phyloP scores from a whole-genome alignment of 1,140 invertebrate species.

The Cyclargus thomasi region DNA sequence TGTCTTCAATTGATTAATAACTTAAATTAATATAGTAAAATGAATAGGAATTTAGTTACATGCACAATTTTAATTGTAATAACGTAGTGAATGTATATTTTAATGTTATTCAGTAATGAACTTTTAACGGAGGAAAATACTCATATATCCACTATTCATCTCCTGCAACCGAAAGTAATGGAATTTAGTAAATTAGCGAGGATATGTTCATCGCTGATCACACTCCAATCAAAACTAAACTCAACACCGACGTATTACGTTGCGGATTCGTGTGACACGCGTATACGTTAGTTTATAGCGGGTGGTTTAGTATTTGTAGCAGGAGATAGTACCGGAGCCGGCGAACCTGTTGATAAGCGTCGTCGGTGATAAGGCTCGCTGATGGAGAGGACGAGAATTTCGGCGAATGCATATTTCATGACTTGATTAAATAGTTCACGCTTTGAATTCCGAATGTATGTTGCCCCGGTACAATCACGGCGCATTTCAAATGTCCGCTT shows the following conservation, averaged over 20 bases:
- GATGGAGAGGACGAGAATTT: slow-evolving; percentile 68
- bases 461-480: slow-evolving; percentile 9
- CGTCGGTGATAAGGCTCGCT: slow-evolving; percentile 64
- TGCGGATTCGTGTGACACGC: slow-evolving; percentile 17
- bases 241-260: slow-evolving; percentile 21
- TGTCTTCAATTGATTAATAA: too few relatives aligned
- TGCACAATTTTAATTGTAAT: too few relatives aligned
- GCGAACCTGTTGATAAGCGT: slow-evolving; percentile 70
- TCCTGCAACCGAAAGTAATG: not conserved
- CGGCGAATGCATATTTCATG: slow-evolving; percentile 71
- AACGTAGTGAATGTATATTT: too few relatives aligned
- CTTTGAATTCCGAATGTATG: slow-evolving; percentile 46
- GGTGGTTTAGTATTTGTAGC: slow-evolving; percentile 63
- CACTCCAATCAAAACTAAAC: slow-evolving; percentile 31
- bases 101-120: too few relatives aligned
- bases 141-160: not conserved
- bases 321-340: slow-evolving; percentile 69
- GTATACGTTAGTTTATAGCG: slow-evolving; percentile 28
- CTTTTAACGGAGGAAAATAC: not conserved
- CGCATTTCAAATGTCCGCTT: not conserved
- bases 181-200: not conserved
- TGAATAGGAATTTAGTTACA: too few relatives aligned
- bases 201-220: slow-evolving; percentile 62
- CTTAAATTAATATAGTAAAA: too few relatives aligned
- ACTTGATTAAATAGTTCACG: slow-evolving; percentile 73